These are phyloP conservation scores for Geopemphigus sp. DNA, from an alignment of 1,140 invertebrate genomes.

Conservation along the genomic window DNA sequence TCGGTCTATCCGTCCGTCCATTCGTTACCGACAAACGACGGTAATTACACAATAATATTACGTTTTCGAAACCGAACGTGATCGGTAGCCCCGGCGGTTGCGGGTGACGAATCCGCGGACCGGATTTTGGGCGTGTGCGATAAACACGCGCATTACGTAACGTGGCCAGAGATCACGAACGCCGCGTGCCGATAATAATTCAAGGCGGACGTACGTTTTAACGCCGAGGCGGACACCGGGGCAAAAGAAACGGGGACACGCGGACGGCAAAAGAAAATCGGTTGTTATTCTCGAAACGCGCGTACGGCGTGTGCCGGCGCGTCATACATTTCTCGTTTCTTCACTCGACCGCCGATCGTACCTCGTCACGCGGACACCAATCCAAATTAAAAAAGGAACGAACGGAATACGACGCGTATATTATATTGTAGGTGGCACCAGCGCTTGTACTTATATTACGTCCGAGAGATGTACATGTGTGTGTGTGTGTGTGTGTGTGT, in stretches of 20 bases:
- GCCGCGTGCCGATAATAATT: background rate
- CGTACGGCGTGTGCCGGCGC: conserved; percentile 25
- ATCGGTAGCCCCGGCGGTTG: conserved; percentile 8
- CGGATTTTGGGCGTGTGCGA: background rate
- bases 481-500: no score
- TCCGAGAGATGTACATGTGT: no score
- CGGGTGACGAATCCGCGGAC: background rate
- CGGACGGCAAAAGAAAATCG: background rate
- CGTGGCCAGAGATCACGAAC: no score
- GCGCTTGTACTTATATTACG: no score
- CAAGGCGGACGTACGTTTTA: conserved; percentile 1
- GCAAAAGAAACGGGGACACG: background rate
- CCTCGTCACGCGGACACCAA: background rate
- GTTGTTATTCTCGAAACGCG: conserved; percentile 21
- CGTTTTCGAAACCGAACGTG: no score
- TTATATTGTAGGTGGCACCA: no score
- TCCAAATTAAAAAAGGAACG: conserved; percentile 8
- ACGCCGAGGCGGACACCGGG: background rate
- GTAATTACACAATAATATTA: background rate
- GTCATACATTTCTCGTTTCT: conserved; percentile 26
- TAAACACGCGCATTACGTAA: background rate
- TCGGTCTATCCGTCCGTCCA: no score
- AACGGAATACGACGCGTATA: no score
- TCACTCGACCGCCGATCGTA: background rate
- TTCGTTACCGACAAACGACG: no score